Conservation (phyloP, 2,113 vertebrate species). For the Parotia lawesii region DNA sequence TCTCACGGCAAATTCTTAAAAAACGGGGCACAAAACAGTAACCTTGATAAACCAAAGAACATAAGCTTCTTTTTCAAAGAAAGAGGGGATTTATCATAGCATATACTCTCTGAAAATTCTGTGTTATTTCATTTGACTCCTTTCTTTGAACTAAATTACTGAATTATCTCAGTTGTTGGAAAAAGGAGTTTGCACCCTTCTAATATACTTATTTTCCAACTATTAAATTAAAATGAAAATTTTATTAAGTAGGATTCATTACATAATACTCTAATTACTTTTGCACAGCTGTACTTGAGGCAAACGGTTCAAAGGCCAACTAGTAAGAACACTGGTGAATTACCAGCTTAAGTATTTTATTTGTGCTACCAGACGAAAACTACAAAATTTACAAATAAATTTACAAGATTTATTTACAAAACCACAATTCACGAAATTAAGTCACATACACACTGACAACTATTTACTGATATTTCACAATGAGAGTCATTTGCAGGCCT, state of each 20-base stretch:
- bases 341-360: neutral
- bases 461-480: neutral
- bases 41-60: constrained; percentile 13
- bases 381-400: neutral
- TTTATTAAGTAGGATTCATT: neutral
- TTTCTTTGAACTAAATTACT: neutral
- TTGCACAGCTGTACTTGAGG: neutral
- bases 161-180: neutral
- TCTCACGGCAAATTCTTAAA: constrained; percentile 13
- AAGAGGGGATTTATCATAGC: neutral
- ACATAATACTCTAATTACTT: neutral
- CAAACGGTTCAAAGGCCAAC: neutral
- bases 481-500: neutral
- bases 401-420: neutral
- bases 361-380: neutral
- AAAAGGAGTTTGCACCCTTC: neutral
- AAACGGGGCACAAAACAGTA: neutral
- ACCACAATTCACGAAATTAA: neutral
- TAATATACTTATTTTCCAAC: neutral
- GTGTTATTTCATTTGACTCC: neutral
- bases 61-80: constrained; percentile 35
- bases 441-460: neutral
- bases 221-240: neutral
- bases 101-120: neutral
- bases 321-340: neutral